phyloP scores from a whole-genome alignment of 2,113 vertebrate species.

The Pimephales promelas region DNA sequence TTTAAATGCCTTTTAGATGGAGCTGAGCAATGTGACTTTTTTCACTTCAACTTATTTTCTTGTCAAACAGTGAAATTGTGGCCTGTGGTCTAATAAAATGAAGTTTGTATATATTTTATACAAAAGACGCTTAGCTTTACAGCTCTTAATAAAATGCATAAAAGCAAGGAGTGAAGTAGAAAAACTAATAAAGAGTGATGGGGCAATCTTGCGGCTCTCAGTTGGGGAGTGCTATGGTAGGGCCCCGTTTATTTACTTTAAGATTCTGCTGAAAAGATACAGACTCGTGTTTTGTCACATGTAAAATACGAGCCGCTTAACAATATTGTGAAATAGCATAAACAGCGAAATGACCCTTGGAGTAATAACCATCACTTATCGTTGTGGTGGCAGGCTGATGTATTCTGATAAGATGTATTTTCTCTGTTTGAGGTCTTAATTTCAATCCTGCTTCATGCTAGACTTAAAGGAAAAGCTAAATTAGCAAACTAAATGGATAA shows the following conservation, averaged over 20 bases:
- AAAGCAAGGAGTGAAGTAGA: constrained; percentile 45
- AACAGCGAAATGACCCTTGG: constrained; percentile 54
- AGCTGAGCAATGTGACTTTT: constrained; percentile 38
- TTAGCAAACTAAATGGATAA: constrained; percentile 51
- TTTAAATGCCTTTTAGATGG: constrained; percentile 65
- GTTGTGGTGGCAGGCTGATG: constrained; percentile 27
- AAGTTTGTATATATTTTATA: constrained; percentile 55
- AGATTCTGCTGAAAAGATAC: constrained; percentile 54
- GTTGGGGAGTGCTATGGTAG: constrained; percentile 45
- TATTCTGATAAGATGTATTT: constrained; percentile 44
- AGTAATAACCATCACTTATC: constrained; percentile 56
- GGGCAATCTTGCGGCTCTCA: constrained; percentile 44
- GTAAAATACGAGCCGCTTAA: constrained; percentile 59
- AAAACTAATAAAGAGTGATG: constrained; percentile 50
- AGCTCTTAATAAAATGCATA: constrained; percentile 51
- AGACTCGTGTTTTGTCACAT: constrained; percentile 59
- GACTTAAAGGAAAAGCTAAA: constrained; percentile 51
- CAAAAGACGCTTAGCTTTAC: constrained; percentile 52
- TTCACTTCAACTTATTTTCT: constrained; percentile 32
- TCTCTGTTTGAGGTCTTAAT: constrained; percentile 29
- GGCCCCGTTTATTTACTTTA: constrained; percentile 57
- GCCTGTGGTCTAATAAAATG: constrained; percentile 56
- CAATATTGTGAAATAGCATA: constrained; percentile 57
- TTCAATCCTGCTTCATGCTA: constrained; percentile 18
- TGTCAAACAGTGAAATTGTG: constrained; percentile 48